A percentile compares a stretch with the other conserved stretches of the same genome.
Evolutionary conservation across 2,888 invertebrate species (phyloP).

Genomic region (Punctoribates punctum): DNA sequence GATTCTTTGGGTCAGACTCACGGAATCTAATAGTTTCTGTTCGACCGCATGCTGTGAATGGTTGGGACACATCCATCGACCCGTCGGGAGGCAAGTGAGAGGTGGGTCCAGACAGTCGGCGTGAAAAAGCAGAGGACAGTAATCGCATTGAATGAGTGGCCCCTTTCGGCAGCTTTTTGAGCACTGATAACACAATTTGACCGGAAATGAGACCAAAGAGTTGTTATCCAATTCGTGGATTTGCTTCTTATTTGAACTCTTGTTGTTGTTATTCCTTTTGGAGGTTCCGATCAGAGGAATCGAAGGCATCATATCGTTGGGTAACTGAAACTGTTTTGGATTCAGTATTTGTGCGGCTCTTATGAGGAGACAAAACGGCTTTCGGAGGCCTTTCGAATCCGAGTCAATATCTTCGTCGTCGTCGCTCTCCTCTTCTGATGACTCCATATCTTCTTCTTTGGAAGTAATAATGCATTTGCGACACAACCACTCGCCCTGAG

Average conservation of each 20-base stretch:
- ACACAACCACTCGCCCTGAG: constrained; percentile 86
- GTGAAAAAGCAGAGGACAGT: constrained; percentile 83
- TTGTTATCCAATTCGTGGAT: constrained; percentile 61
- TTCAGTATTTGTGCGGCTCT: constrained; percentile 78
- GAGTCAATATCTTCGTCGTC: constrained; percentile 42
- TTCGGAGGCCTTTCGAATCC: constrained; percentile 47
- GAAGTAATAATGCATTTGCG: constrained; percentile 63
- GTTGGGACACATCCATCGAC: constrained; percentile 96
- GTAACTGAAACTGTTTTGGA: constrained; percentile 83
- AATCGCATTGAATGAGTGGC: constrained; percentile 86
- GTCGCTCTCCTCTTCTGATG: neutral
- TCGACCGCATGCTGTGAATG: constrained; percentile 88
- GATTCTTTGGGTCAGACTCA: constrained; percentile 79
- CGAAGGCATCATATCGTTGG: constrained; percentile 71
- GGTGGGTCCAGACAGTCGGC: constrained; percentile 93
- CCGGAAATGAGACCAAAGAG: constrained; percentile 74
- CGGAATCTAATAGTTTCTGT: constrained; percentile 71
- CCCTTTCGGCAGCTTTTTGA: constrained; percentile 74
- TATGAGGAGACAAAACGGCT: constrained; percentile 72
- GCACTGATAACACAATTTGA: constrained; percentile 78
- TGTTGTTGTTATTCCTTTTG: constrained; percentile 51
- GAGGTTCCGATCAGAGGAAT: constrained; percentile 77
- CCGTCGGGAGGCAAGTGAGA: constrained; percentile 76
- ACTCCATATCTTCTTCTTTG: neutral
- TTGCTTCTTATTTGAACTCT: constrained; percentile 40